A percentile compares a stretch with the other conserved stretches of the same genome.
phyloP scores from a whole-genome alignment of 2,888 invertebrate species.

The Polydrusus tereticollis region DNA sequence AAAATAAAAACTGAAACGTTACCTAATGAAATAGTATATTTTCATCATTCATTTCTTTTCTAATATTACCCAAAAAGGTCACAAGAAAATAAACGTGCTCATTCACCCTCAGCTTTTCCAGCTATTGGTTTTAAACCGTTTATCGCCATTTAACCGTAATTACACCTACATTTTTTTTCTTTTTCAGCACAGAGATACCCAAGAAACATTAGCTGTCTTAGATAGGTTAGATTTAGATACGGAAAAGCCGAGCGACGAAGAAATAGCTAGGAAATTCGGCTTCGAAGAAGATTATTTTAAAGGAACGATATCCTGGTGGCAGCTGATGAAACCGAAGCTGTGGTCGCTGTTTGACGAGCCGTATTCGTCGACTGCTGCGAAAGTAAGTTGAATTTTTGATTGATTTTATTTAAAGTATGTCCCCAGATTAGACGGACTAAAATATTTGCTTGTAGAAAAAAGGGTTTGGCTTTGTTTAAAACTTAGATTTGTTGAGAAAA shows the following conservation, averaged over 20 bases:
- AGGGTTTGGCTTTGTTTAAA: no score
- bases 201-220: slow-evolving; percentile 97
- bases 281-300: slow-evolving; percentile 95
- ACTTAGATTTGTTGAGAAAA: no score
- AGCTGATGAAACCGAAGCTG: slow-evolving; percentile 95
- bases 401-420: no score
- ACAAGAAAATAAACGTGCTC: no score
- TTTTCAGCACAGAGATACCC: slow-evolving; percentile 94
- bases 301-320: slow-evolving; percentile 96
- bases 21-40: no score
- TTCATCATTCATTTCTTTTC: no score
- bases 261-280: slow-evolving; percentile 97
- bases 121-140: background rate
- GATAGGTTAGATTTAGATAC: slow-evolving; percentile 98
- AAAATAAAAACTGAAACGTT: no score
- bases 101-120: no score
- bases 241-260: slow-evolving; percentile 97
- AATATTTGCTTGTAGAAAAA: no score
- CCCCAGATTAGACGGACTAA: no score
- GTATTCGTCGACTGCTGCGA: slow-evolving; percentile 97
- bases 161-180: slow-evolving; percentile 13
- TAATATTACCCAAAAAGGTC: no score
- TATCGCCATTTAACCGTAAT: background rate
- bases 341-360: slow-evolving; percentile 99
- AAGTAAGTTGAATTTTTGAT: slow-evolving; percentile 84